phyloP scores from a whole-genome alignment of 2,113 vertebrate species.

The Seriola aureovittata region DNA sequence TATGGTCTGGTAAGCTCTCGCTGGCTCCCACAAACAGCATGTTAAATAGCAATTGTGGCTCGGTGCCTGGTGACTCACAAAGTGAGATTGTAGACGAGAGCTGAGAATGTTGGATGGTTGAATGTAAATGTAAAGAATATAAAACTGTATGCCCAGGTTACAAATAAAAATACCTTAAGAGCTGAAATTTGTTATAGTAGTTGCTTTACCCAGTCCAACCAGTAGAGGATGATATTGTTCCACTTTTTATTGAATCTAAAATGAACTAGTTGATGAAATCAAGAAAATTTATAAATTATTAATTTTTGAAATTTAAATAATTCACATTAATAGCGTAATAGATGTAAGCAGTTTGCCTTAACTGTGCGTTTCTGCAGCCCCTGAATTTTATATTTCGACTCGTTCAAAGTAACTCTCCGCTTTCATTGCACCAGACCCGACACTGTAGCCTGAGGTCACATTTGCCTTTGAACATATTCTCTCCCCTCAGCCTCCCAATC shows the following conservation, averaged over 20 bases:
- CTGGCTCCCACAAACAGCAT: slow-evolving; percentile 15
- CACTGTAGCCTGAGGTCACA: slow-evolving; percentile 47
- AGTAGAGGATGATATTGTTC: slow-evolving; percentile 52
- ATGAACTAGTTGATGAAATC: neutral
- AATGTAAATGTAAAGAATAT: neutral
- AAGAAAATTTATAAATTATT: neutral
- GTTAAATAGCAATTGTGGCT: slow-evolving; percentile 23
- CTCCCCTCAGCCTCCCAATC: slow-evolving; percentile 28
- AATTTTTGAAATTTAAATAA: neutral
- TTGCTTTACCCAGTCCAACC: slow-evolving; percentile 15
- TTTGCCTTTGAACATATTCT: slow-evolving; percentile 50
- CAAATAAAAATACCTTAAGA: neutral
- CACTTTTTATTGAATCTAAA: neutral
- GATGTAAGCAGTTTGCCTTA: neutral
- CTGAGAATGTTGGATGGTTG: neutral
- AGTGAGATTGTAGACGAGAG: neutral
- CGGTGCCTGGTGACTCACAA: slow-evolving; percentile 7
- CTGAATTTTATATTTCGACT: neutral
- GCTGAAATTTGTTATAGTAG: neutral
- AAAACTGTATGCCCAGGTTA: neutral
- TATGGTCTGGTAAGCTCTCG: slow-evolving; percentile 7
- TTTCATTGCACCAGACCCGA: neutral
- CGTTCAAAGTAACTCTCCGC: slow-evolving; percentile 7
- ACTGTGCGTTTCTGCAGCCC: neutral
- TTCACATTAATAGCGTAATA: neutral